Evolutionary conservation across 2,888 invertebrate genomes (phyloP).

Genomic region (Acheta domesticus): DNA sequence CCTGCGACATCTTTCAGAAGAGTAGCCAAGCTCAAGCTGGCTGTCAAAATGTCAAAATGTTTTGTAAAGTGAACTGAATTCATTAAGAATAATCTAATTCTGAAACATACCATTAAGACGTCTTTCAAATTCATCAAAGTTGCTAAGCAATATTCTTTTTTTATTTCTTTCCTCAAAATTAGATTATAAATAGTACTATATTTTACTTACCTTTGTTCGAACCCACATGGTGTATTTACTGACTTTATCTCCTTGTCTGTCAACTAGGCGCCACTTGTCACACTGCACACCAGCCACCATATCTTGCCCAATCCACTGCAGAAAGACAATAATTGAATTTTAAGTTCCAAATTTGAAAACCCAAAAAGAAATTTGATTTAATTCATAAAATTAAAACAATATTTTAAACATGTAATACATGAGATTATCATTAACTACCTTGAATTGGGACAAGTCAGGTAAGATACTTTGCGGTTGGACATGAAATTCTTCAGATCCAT

Average conservation of each 20-base stretch:
- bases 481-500: slow-evolving; percentile 62
- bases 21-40: too few species aligned
- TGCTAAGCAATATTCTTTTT: background rate
- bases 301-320: slow-evolving; percentile 58
- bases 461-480: slow-evolving; percentile 73
- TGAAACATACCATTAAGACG: too few species aligned
- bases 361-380: background rate
- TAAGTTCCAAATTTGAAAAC: slow-evolving; percentile 37
- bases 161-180: too few species aligned
- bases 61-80: too few species aligned
- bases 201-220: slow-evolving; percentile 57
- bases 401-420: background rate
- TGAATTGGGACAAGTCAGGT: slow-evolving; percentile 75
- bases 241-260: slow-evolving; percentile 69
- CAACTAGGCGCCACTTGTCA: slow-evolving; percentile 73
- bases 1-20: too few species aligned
- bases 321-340: slow-evolving; percentile 37
- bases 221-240: slow-evolving; percentile 91
- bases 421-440: slow-evolving; percentile 45
- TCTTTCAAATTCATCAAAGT: background rate
- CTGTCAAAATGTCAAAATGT: too few species aligned
- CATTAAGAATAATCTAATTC: too few species aligned
- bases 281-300: slow-evolving; percentile 66
- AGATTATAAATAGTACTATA: background rate
- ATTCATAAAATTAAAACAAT: background rate